Evolutionary conservation across 2,797 vertebrate genomes (phyloP).

Genomic region (Pangasius larnaudii): DNA sequence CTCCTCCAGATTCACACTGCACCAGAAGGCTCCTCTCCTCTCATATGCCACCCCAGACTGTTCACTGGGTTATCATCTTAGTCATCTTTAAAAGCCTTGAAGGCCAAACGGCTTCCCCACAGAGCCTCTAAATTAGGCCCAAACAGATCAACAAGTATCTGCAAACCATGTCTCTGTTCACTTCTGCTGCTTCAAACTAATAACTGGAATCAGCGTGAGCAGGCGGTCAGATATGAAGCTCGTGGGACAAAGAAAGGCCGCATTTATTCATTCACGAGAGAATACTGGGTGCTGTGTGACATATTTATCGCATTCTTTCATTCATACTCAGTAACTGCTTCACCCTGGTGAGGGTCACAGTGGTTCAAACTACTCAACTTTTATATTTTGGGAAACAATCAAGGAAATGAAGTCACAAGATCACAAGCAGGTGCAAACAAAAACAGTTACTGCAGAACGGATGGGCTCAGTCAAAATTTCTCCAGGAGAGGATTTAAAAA

Average conservation of each 20-base stretch:
- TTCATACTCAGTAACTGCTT: neutral
- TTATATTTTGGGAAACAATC: neutral
- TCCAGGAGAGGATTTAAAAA: neutral
- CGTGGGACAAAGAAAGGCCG: neutral
- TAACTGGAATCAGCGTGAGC: neutral
- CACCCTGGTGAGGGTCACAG: neutral
- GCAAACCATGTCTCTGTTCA: neutral
- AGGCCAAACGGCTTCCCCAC: conserved; percentile 13
- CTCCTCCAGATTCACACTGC: conserved; percentile 31
- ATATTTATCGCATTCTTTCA: neutral
- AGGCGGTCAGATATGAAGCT: neutral
- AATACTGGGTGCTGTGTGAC: neutral
- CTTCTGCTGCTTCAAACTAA: neutral
- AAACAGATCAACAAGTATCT: conserved; percentile 12
- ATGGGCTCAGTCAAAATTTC: neutral
- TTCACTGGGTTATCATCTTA: conserved; percentile 14
- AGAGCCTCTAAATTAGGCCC: neutral
- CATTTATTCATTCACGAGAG: neutral
- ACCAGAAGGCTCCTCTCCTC: conserved; percentile 35
- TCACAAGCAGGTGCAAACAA: neutral
- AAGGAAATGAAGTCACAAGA: neutral
- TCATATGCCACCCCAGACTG: conserved; percentile 44
- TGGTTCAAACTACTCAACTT: neutral
- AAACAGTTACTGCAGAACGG: neutral
- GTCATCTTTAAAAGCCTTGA: conserved; percentile 30